Percentiles rank a stretch among this genome's conserved stretches.
phyloP scores from a whole-genome alignment of 2,113 vertebrate species.

The Romanogobio albipinnatus region DNA sequence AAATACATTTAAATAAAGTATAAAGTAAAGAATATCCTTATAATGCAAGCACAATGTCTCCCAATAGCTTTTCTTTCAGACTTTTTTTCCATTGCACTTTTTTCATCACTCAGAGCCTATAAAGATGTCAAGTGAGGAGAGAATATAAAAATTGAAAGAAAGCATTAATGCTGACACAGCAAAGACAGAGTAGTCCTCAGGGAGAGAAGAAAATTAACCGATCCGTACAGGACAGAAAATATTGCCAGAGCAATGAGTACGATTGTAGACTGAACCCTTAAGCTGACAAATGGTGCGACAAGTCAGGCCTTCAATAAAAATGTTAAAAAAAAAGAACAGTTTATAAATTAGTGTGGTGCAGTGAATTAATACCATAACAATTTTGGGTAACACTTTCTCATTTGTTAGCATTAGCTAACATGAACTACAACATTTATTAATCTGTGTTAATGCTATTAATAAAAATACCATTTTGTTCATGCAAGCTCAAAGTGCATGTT shows the following conservation, averaged over 20 bases:
- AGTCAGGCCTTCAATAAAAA: background rate
- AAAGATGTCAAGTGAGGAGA: background rate
- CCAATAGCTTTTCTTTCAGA: background rate
- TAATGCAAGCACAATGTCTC: background rate
- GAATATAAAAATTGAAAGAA: background rate
- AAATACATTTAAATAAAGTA: too few species aligned
- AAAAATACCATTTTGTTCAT: too few species aligned
- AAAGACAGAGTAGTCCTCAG: background rate
- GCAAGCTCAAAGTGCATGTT: too few species aligned
- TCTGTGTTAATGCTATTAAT: too few species aligned
- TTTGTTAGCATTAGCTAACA: too few species aligned
- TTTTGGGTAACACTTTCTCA: background rate
- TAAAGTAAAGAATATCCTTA: too few species aligned
- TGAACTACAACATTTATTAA: too few species aligned
- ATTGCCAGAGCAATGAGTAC: background rate
- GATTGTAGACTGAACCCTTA: background rate
- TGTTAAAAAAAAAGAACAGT: background rate
- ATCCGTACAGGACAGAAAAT: background rate
- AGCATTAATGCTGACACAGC: background rate
- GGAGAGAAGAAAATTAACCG: background rate
- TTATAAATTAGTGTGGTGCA: background rate
- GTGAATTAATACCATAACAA: background rate
- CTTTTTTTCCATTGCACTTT: background rate
- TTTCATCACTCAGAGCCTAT: background rate
- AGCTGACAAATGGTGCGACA: background rate